Evolutionary conservation across 2,797 vertebrate species (phyloP).

Genomic region (Buphagus erythrorhynchus): DNA sequence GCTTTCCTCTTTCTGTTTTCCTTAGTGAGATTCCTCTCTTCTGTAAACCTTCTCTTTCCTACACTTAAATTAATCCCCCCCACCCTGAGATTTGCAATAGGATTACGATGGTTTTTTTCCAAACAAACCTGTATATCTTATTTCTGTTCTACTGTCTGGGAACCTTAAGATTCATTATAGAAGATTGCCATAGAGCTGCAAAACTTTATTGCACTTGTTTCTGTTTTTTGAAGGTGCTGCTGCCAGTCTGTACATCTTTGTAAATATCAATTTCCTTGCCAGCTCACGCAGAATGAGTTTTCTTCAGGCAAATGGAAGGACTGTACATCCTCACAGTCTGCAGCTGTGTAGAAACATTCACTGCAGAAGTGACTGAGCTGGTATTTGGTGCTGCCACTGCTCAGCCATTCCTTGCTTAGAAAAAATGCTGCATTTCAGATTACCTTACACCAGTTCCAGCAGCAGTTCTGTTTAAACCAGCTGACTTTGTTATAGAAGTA

Average conservation of each 20-base stretch:
- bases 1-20: not conserved
- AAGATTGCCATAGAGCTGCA: not conserved
- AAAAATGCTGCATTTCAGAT: not conserved
- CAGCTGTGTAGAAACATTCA: not conserved
- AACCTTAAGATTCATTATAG: not conserved
- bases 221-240: not conserved
- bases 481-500: not conserved
- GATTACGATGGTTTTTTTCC: not conserved
- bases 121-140: not conserved
- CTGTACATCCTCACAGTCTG: not conserved
- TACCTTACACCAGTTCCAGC: not conserved
- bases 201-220: not conserved
- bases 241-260: not conserved
- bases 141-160: not conserved
- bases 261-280: not conserved
- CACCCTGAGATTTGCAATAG: not conserved
- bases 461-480: not conserved
- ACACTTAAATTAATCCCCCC: not conserved
- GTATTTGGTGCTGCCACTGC: not conserved
- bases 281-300: not conserved
- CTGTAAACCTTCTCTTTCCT: not conserved
- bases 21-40: not conserved
- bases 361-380: not conserved
- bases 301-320: not conserved
- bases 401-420: not conserved